Base-by-base conservation (phyloP, 2,797 vertebrate genomes). In the Sardinella longiceps region DNA sequence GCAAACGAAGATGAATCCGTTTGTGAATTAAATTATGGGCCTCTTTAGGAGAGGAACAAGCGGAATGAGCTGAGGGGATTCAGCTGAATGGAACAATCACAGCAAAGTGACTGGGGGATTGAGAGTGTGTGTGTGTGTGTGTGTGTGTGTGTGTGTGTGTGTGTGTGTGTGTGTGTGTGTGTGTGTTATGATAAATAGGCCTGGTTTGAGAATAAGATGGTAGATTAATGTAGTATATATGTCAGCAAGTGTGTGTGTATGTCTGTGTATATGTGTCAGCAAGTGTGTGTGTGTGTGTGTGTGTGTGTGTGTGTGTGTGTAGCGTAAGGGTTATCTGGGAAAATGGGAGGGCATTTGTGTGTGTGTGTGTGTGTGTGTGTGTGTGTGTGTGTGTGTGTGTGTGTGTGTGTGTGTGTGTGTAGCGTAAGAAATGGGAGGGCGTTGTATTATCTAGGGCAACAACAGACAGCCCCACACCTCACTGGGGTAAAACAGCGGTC, bases 321-420 rank as follows among this genome's bases (percentile, higher is more conserved):
- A 53, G 15, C 2, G 18, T 53, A 20, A 50, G 10, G 48, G 2
- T 50, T 5, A 11, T 50, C 14, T 50, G 9, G 14, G 48, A 2
- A 10, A 11, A 15, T 15, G 48, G 10, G n/a, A n/a, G n/a, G n/a
- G n/a, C n/a, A n/a, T n/a, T n/a, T n/a, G n/a, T n/a, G n/a, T n/a
- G n/a, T n/a, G n/a, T n/a, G n/a, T n/a, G n/a, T n/a, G n/a, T n/a
- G n/a, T n/a, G n/a, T n/a, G n/a, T 23, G 1, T 6, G 56, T 58
- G 9, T 58, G 7, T 2, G 56, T 23, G 18, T 2, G 56, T 58
- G 56, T 60, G 56, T 60, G 56, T 60, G 56, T 60, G 56, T 60
- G 56, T 60, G 56, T 60, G 56, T 60, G 56, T 60, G 56, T 60
- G 56, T 60, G 56, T 63, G 60, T 63, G 60, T 63, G 60, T 63